phyloP scores from a whole-genome alignment of 2,888 invertebrate species.

The Eledona agricola region DNA sequence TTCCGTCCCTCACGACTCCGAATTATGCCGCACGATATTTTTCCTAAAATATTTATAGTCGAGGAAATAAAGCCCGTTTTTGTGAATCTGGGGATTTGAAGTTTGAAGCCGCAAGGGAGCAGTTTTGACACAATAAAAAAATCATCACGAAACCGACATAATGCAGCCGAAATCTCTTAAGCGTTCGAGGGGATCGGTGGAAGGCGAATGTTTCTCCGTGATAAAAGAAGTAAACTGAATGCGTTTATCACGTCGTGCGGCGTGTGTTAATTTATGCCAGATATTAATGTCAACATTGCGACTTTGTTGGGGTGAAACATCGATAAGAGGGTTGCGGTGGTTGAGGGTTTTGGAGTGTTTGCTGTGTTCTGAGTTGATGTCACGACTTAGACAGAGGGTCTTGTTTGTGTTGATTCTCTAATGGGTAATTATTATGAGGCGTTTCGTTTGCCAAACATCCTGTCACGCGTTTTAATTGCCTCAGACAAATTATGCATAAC shows the following conservation, averaged over 20 bases:
- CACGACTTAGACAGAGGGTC: constrained; percentile 28
- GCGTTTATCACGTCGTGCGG: constrained; percentile 1
- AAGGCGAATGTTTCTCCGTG: too few relatives aligned
- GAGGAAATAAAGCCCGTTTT: too few relatives aligned
- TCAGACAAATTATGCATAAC: constrained; percentile 38
- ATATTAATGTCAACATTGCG: constrained; percentile 10
- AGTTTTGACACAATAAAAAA: too few relatives aligned
- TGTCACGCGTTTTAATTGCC: constrained; percentile 38
- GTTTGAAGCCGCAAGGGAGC: too few relatives aligned
- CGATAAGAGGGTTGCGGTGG: constrained; percentile 4
- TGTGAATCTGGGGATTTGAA: too few relatives aligned
- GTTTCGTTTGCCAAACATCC: constrained; percentile 36
- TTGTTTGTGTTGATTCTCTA: constrained; percentile 37
- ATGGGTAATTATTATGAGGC: constrained; percentile 40
- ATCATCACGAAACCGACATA: too few relatives aligned
- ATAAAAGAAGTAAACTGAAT: too few relatives aligned
- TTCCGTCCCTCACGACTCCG: too few relatives aligned
- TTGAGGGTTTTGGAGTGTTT: constrained; percentile 34
- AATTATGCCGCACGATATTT: too few relatives aligned
- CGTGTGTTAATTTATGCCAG: background rate
- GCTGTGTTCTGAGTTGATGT: constrained; percentile 28
- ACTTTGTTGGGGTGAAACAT: constrained; percentile 6
- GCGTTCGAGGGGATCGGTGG: too few relatives aligned
- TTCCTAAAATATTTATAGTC: too few relatives aligned
- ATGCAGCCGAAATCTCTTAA: too few relatives aligned